Evolutionary conservation across 92 coral and sea anemone species (phyloP).

Genomic region (Siderastrea radians): DNA sequence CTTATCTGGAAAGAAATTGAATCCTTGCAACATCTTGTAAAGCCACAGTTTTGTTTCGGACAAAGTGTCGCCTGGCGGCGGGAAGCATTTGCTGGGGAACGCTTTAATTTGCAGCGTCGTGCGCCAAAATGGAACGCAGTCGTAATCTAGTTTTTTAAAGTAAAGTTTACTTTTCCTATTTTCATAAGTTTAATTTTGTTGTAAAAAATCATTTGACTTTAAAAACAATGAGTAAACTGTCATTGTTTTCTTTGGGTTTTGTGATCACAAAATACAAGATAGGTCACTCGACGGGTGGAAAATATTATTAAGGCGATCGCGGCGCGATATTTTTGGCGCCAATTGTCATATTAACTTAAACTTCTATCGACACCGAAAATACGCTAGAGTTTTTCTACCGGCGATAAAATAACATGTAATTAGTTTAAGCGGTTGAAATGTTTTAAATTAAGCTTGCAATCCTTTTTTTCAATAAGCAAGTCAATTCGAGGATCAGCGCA

Average conservation of each 20-base stretch:
- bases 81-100: not conserved
- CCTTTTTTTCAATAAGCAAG: not conserved
- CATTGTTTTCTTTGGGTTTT: not conserved
- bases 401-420: conserved; percentile 15
- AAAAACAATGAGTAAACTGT: not conserved
- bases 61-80: conserved; percentile 30
- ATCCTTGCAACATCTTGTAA: conserved; percentile 22
- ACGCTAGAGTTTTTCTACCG: not conserved
- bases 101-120: conserved; percentile 8
- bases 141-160: not conserved
- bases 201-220: not conserved
- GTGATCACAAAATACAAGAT: not conserved
- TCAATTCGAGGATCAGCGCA: not conserved
- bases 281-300: not conserved
- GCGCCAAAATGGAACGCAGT: not conserved
- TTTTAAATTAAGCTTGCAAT: not conserved
- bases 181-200: not conserved
- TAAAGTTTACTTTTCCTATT: not conserved
- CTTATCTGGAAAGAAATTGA: conserved; percentile 39
- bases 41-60: conserved; percentile 48
- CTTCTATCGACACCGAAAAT: conserved; percentile 45
- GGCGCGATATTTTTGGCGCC: conserved; percentile 42
- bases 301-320: conserved; percentile 9
- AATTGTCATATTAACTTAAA: conserved; percentile 17
- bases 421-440: conserved; percentile 19